These are phyloP conservation scores for Natator depressus DNA, from an alignment of 2,113 vertebrate species.

Conservation along the genomic window DNA sequence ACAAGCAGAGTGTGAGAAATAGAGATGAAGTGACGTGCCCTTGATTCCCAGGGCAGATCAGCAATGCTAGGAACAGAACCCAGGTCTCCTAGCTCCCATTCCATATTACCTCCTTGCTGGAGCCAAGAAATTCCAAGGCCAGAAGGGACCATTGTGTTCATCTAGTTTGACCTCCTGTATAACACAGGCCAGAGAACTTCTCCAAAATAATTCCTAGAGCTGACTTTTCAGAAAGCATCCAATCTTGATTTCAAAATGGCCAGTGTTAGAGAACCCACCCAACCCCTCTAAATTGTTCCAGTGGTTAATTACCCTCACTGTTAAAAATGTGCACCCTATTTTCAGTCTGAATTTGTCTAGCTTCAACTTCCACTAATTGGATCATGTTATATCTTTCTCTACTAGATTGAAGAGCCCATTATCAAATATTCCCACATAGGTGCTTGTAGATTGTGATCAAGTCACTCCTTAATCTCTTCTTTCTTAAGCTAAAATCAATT, in stretches of 20 bases:
- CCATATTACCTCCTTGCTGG: neutral
- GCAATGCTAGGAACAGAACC: rapidly evolving
- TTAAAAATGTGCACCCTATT: neutral
- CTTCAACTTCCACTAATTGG: neutral
- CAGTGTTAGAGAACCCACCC: neutral
- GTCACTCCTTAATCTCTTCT: neutral
- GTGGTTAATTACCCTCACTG: too few species aligned
- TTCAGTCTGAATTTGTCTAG: neutral
- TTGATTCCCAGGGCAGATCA: neutral
- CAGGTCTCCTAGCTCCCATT: neutral
- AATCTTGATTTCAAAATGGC: neutral
- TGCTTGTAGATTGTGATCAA: neutral
- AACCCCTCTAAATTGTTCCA: too few species aligned
- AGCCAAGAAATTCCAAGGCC: neutral
- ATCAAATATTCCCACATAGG: neutral
- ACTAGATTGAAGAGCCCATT: neutral
- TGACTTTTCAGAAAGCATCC: neutral
- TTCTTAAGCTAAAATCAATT: neutral
- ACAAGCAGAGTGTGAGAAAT: neutral
- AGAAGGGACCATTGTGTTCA: neutral
- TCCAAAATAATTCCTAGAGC: neutral
- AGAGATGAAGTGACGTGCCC: neutral
- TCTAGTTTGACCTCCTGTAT: neutral
- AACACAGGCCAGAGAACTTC: neutral
- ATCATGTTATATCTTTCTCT: neutral